phyloP scores from a whole-genome alignment of 2,888 invertebrate species.

The Acheta domesticus region DNA sequence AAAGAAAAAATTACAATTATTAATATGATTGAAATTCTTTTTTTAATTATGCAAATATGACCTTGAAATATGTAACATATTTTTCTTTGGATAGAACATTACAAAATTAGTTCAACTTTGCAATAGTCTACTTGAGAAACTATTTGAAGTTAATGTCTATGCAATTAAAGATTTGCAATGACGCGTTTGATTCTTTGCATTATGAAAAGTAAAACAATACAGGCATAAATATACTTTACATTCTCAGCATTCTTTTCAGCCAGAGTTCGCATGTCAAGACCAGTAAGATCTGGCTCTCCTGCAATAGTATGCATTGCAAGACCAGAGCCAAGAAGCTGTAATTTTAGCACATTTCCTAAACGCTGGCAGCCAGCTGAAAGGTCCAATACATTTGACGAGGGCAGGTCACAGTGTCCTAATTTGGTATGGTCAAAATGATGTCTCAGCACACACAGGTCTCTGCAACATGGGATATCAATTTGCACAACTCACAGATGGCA shows the following conservation, averaged over 20 bases:
- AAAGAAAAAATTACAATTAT: constrained; percentile 32
- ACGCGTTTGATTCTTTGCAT: no score
- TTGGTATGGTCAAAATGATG: constrained; percentile 49
- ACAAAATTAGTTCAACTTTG: no score
- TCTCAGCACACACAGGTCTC: constrained; percentile 50
- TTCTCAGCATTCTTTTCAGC: constrained; percentile 60
- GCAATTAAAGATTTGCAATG: no score
- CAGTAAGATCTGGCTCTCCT: constrained; percentile 41
- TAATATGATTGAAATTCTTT: background rate
- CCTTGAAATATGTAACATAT: no score
- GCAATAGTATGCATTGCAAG: background rate
- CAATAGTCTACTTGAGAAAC: no score
- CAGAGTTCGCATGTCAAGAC: constrained; percentile 51
- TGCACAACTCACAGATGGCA: background rate
- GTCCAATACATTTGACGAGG: constrained; percentile 54
- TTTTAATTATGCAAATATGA: background rate
- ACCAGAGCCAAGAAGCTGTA: constrained; percentile 48
- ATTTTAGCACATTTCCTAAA: constrained; percentile 59
- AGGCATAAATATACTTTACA: constrained; percentile 48
- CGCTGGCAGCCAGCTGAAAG: constrained; percentile 60
- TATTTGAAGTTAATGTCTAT: no score
- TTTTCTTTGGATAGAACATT: no score
- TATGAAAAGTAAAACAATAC: no score
- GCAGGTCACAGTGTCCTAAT: constrained; percentile 36
- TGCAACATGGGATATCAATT: constrained; percentile 40